These are phyloP conservation scores for Pterobdella sp. DNA, from an alignment of 2,888 invertebrate genomes.

Conservation along the genomic window DNA sequence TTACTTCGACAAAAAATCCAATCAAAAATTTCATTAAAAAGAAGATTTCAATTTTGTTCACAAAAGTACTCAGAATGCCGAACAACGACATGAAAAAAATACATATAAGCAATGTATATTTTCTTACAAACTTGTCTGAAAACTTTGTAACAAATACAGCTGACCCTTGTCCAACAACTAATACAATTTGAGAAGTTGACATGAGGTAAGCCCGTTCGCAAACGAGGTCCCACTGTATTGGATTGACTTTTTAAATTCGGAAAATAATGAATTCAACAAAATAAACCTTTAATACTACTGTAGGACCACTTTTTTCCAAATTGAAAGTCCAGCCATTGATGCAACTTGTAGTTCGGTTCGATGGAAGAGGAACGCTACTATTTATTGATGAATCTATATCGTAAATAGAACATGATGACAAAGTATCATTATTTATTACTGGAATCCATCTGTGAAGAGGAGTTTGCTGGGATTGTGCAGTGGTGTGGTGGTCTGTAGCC, in stretches of 20 bases:
- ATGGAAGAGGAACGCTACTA: not conserved
- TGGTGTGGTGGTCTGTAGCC: conserved; percentile 30
- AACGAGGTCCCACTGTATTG: conserved; percentile 40
- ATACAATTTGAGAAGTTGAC: conserved; percentile 39
- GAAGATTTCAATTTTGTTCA: not conserved
- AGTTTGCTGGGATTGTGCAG: conserved; percentile 27
- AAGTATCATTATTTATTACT: conserved; percentile 7
- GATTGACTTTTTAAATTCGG: not conserved
- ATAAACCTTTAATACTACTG: conserved; percentile 37
- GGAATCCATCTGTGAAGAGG: conserved; percentile 30
- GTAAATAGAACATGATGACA: conserved; percentile 31
- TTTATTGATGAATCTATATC: not conserved
- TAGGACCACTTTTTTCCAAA: conserved; percentile 32
- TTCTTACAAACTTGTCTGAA: conserved; percentile 39
- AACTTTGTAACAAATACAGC: conserved; percentile 39
- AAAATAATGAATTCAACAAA: not conserved
- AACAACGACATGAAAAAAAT: conserved; percentile 26
- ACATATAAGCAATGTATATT: conserved; percentile 39
- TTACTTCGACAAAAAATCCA: not conserved
- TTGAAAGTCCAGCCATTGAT: conserved; percentile 34
- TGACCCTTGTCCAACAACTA: conserved; percentile 39
- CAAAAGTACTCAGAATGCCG: not conserved
- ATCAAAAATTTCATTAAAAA: not conserved
- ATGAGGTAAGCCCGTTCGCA: conserved; percentile 37
- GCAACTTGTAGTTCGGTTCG: conserved; percentile 31